Conservation (phyloP, 2,888 invertebrate genomes). For the Autographa gamma region DNA sequence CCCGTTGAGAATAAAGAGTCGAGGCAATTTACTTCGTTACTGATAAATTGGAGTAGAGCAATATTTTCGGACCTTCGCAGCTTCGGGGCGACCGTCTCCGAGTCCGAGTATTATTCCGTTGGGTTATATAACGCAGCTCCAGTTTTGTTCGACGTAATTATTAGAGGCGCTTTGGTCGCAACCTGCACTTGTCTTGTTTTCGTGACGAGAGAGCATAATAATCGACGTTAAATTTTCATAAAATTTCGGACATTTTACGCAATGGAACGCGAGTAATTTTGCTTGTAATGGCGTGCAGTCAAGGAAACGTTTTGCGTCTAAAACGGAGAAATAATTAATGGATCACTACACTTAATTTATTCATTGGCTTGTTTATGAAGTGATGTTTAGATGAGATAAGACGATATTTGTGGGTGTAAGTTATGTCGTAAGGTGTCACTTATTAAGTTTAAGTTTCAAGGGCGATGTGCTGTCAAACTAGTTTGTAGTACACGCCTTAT, state of each 20-base stretch:
- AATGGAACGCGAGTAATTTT: conserved; percentile 60
- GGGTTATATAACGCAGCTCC: conserved; percentile 73
- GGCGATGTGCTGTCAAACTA: conserved; percentile 76
- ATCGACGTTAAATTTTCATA: conserved; percentile 75
- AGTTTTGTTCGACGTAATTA: conserved; percentile 71
- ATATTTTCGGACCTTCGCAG: conserved; percentile 65
- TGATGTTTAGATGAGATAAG: conserved; percentile 75
- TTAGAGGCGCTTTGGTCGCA: conserved; percentile 61
- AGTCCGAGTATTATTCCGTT: conserved; percentile 69
- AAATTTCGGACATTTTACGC: conserved; percentile 74
- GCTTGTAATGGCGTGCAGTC: conserved; percentile 51
- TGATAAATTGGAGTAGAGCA: conserved; percentile 76
- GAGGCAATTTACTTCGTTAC: conserved; percentile 65
- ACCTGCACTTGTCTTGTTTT: conserved; percentile 73
- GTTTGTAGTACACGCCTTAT: conserved; percentile 68
- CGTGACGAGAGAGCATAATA: conserved; percentile 71
- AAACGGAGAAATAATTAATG: conserved; percentile 64
- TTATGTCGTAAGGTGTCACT: conserved; percentile 78
- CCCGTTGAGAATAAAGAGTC: conserved; percentile 42
- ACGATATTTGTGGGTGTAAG: conserved; percentile 78
- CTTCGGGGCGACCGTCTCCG: conserved; percentile 67
- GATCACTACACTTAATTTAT: conserved; percentile 66
- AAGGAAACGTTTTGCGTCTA: conserved; percentile 33
- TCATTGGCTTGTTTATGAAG: conserved; percentile 72
- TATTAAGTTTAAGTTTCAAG: conserved; percentile 76